phyloP scores from a whole-genome alignment of 2,113 vertebrate species.

The Gadus macrocephalus region DNA sequence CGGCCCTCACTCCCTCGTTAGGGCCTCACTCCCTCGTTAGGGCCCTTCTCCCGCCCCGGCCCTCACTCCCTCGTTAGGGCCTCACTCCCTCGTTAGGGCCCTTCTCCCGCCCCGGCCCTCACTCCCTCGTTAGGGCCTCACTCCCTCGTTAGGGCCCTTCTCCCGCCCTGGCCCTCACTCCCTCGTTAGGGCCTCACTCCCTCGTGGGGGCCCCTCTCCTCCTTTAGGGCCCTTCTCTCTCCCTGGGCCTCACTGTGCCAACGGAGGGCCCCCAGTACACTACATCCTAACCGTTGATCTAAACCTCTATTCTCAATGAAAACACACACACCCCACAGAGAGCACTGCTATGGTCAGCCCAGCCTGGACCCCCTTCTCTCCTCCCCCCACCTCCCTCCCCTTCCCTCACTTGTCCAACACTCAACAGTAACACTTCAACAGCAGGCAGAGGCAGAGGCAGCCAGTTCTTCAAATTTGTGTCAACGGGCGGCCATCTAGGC shows the following conservation, averaged over 20 bases:
- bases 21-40: background rate
- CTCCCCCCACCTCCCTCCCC: background rate
- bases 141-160: no score
- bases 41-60: no score
- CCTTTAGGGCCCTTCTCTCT: no score
- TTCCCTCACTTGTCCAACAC: no score
- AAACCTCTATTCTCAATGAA: background rate
- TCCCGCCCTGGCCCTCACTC: background rate
- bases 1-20: background rate
- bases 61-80: no score
- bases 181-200: slow-evolving; percentile 21
- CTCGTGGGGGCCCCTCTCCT: no score
- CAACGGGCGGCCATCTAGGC: slow-evolving; percentile 51
- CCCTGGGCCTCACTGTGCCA: background rate
- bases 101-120: no score
- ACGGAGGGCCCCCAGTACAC: no score
- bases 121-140: slow-evolving; percentile 29
- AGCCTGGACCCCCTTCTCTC: background rate
- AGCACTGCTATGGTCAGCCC: background rate
- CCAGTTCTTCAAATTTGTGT: slow-evolving; percentile 46
- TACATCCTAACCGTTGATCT: background rate
- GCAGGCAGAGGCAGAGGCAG: slow-evolving; percentile 42
- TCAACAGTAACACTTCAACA: slow-evolving; percentile 38
- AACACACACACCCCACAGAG: background rate
- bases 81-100: no score